Evolutionary conservation across 2,797 vertebrate species (phyloP).

Genomic region (Cynodonichthys magdalenae): DNA sequence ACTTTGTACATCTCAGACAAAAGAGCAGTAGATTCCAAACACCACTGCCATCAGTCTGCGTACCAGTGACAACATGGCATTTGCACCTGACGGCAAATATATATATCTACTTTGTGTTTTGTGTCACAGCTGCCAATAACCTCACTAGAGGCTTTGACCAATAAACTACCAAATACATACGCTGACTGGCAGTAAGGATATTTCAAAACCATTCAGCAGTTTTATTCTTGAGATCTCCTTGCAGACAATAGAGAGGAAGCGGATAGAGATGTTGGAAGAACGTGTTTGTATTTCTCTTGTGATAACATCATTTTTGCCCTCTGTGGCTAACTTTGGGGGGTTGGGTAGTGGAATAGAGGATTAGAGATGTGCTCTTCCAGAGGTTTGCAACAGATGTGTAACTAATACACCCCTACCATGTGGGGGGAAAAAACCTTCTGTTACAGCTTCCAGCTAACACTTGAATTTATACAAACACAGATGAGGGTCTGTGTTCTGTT

Average conservation of each 20-base stretch:
- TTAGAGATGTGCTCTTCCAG: constrained; percentile 18
- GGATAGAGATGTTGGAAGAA: constrained; percentile 22
- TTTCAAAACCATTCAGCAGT: too few species aligned
- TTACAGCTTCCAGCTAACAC: constrained; percentile 31
- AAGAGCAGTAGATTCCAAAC: constrained; percentile 41
- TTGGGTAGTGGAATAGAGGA: constrained; percentile 20
- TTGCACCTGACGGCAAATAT: constrained; percentile 25
- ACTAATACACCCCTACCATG: constrained; percentile 24
- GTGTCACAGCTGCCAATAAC: constrained; percentile 25
- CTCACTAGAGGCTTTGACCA: background rate
- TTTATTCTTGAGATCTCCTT: constrained; percentile 1
- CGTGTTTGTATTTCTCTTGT: constrained; percentile 46
- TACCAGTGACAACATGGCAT: constrained; percentile 22
- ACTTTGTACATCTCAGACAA: constrained; percentile 50
- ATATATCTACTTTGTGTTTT: too few species aligned
- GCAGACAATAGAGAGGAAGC: constrained; percentile 40
- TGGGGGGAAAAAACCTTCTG: constrained; percentile 27
- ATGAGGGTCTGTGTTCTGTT: constrained; percentile 29
- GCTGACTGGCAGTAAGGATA: too few species aligned
- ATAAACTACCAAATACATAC: background rate
- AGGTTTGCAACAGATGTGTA: constrained; percentile 39
- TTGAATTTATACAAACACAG: constrained; percentile 39
- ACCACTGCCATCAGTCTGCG: constrained; percentile 18
- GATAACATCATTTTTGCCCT: constrained; percentile 55
- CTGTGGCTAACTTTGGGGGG: constrained; percentile 11